These are phyloP conservation scores for Papilio glaucus DNA, from an alignment of 1,140 invertebrate species.

Conservation along the genomic window DNA sequence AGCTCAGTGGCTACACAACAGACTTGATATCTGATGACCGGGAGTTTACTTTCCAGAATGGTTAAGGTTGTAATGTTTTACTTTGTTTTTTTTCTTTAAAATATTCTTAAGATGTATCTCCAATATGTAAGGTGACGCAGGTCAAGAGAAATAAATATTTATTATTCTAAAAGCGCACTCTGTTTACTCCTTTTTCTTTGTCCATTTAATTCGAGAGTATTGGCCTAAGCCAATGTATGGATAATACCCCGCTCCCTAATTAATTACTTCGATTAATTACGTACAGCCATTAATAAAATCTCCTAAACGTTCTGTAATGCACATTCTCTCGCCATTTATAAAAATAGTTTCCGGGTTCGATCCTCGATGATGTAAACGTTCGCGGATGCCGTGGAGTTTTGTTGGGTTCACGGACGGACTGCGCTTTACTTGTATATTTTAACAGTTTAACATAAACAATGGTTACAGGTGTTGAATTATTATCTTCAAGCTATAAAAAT, in stretches of 20 bases:
- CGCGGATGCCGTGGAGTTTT: background rate
- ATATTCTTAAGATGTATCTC: no score
- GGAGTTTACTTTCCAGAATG: no score
- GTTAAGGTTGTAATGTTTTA: no score
- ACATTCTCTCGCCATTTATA: background rate
- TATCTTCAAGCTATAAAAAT: background rate
- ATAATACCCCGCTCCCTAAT: background rate
- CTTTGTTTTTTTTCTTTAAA: no score
- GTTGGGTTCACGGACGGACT: slow-evolving; percentile 8
- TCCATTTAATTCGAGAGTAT: no score
- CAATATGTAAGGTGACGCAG: no score
- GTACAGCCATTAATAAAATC: background rate
- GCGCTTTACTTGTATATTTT: slow-evolving; percentile 1
- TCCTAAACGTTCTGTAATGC: background rate
- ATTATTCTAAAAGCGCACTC: no score
- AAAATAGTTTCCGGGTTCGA: slow-evolving; percentile 11
- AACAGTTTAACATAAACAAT: background rate
- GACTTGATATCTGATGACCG: no score
- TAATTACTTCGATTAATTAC: background rate
- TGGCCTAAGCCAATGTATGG: no score
- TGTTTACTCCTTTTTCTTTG: no score
- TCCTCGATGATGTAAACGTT: background rate
- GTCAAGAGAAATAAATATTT: no score
- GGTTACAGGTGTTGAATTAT: background rate
- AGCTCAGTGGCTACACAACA: no score